Evolutionary conservation across 2,888 invertebrate species (phyloP), one percentile per base, ranked within the genome.

Genomic region (Dione juno): DNA sequence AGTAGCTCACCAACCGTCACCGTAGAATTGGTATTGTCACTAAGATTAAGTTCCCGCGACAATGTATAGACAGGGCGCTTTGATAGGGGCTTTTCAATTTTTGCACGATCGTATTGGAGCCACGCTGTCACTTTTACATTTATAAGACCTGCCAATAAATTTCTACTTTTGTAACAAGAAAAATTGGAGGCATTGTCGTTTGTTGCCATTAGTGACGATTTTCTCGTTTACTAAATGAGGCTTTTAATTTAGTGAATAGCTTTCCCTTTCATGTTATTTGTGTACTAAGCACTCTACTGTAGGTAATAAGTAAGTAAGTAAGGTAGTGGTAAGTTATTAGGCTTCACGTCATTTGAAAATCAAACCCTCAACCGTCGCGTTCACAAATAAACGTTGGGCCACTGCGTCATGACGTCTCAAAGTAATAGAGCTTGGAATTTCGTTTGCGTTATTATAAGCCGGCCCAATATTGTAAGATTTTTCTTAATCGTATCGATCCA

Each of bases 21-120:
- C 69, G 63, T 72, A 61, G 70, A 75, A 77, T 76, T 77, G 77
- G 75, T 75, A 73, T 75, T 73, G 75, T 76, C 76, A 70, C 72
- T 65, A 71, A 75, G 75, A 77, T 75, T 75, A 76, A 75, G 74
- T 67, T 45, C 73, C 57, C 67, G 41, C 67, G 66, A 72, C 73
- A 73, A 71, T 74, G 73, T 71, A 72, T 66, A 75, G 68, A 68
- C 70, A 63, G 72, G 48, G 58, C 54, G 71, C 57, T 72, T 70
- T 74, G 72, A 73, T 72, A 70, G 50, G 57, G 63, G 28, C 67
- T 71, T 72, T 73, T 68, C 71, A 72, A 75, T 74, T 75, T 74
- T 66, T 69, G 41, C 71, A 40, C 64, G 58, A 70, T 66, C 57
- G 41, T 66, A 67, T 59, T 66, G 64, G 50, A 19, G 50, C 59